phyloP scores from a whole-genome alignment of 2,113 vertebrate genomes.

The Procavia capensis region DNA sequence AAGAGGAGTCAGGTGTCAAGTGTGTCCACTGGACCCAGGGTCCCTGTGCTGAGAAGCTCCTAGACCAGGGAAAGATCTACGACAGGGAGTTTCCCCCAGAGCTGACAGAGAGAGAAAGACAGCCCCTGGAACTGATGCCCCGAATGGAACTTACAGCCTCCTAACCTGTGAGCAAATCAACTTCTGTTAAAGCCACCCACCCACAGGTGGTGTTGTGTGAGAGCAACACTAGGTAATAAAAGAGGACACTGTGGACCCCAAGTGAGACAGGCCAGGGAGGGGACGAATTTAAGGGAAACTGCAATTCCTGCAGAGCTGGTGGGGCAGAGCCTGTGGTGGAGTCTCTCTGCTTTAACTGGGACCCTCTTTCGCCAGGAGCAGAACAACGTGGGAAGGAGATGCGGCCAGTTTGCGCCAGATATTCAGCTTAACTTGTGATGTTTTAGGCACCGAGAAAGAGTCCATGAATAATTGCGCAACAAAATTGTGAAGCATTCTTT shows the following conservation, averaged over 20 bases:
- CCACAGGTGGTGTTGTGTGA: too few species aligned
- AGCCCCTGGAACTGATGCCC: too few species aligned
- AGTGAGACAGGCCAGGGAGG: not conserved
- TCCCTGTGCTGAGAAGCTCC: too few species aligned
- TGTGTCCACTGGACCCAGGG: too few species aligned
- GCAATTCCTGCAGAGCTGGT: not conserved
- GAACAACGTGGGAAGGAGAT: not conserved
- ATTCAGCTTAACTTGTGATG: conserved; percentile 11
- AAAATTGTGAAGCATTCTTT: not conserved
- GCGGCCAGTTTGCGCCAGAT: not conserved
- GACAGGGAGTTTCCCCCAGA: too few species aligned
- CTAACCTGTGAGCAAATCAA: too few species aligned
- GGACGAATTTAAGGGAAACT: not conserved
- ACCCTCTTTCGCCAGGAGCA: not conserved
- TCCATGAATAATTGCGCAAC: not conserved
- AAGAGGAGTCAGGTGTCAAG: too few species aligned
- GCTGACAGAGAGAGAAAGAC: too few species aligned
- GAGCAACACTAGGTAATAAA: too few species aligned
- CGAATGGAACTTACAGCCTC: too few species aligned
- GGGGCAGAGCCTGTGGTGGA: not conserved
- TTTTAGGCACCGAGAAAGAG: not conserved
- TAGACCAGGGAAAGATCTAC: too few species aligned
- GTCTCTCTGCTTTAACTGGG: not conserved
- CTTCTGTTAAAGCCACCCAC: too few species aligned
- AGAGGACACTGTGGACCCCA: not conserved